These are phyloP conservation scores for Neoascia interrupta DNA, from an alignment of 2,888 invertebrate genomes.

Conservation along the genomic window DNA sequence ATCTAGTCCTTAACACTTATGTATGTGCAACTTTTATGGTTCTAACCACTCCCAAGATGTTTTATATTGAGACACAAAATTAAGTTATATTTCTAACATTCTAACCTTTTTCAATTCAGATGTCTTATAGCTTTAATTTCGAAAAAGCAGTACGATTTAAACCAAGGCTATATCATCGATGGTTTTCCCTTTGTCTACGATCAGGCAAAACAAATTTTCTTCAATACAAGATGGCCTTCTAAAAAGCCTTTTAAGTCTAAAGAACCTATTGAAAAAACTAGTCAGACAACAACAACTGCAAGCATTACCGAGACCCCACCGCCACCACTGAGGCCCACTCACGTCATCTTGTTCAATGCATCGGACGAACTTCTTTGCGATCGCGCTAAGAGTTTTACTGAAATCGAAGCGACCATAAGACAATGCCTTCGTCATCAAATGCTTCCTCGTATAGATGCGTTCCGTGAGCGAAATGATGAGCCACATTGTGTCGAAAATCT, in stretches of 20 bases:
- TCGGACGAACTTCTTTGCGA: conserved; percentile 60
- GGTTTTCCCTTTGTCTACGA: conserved; percentile 68
- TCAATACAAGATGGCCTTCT: not conserved
- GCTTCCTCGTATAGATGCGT: conserved; percentile 57
- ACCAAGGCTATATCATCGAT: conserved; percentile 71
- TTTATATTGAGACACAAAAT: too few species aligned
- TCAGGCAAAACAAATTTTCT: conserved; percentile 56
- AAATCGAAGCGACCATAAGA: conserved; percentile 61
- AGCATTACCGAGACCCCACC: not conserved
- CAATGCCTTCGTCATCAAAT: conserved; percentile 57
- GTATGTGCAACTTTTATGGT: not conserved
- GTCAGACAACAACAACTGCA: not conserved
- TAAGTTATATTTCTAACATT: too few species aligned
- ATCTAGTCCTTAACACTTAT: too few species aligned
- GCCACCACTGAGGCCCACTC: conserved; percentile 45
- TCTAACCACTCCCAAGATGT: too few species aligned
- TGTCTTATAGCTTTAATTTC: conserved; percentile 57
- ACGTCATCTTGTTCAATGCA: conserved; percentile 60
- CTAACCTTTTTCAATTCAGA: conserved; percentile 12
- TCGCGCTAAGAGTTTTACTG: conserved; percentile 62
- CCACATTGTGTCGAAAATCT: conserved; percentile 50
- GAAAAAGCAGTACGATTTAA: conserved; percentile 54
- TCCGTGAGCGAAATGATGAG: conserved; percentile 65
- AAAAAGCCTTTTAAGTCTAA: too few species aligned
- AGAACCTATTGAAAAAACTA: not conserved